Percentiles rank a stretch among this genome's conserved stretches.
These are phyloP conservation scores for Aporophyla lueneburgensis DNA, from an alignment of 2,888 invertebrate species.

Conservation along the genomic window DNA sequence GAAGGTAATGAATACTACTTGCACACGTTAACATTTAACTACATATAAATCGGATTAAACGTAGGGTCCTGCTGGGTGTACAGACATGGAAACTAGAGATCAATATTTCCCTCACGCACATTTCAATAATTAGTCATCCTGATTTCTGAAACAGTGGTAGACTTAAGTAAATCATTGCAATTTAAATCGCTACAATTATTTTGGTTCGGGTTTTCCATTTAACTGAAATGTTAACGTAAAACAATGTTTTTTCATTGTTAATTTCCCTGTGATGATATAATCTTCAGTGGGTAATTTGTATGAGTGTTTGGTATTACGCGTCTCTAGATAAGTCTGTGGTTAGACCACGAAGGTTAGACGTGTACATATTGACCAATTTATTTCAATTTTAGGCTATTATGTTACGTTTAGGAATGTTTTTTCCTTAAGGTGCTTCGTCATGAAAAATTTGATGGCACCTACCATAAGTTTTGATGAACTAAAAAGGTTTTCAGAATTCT, in stretches of 20 bases:
- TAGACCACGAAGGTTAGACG: background rate
- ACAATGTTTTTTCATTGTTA: slow-evolving; percentile 3
- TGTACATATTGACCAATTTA: background rate
- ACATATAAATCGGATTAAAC: too few relatives aligned
- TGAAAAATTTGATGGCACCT: background rate
- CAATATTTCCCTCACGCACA: background rate
- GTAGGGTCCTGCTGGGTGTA: too few relatives aligned
- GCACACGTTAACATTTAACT: too few relatives aligned
- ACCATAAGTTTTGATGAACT: background rate
- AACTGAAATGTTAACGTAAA: background rate
- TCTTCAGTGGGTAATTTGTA: slow-evolving; percentile 27
- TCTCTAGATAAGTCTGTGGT: slow-evolving; percentile 10
- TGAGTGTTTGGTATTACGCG: slow-evolving; percentile 21
- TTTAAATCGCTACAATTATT: slow-evolving; percentile 20
- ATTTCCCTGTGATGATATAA: slow-evolving; percentile 25
- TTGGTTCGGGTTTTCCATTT: slow-evolving; percentile 34
- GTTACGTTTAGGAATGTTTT: background rate
- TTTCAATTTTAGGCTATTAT: background rate
- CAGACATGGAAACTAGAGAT: background rate
- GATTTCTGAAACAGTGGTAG: background rate
- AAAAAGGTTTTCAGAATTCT: background rate
- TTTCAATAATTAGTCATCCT: background rate
- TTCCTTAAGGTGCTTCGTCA: slow-evolving; percentile 3
- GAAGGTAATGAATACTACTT: too few relatives aligned
- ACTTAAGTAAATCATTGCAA: slow-evolving; percentile 10